Evolutionary conservation across 2,113 vertebrate species (phyloP).

Genomic region (Rana temporaria): DNA sequence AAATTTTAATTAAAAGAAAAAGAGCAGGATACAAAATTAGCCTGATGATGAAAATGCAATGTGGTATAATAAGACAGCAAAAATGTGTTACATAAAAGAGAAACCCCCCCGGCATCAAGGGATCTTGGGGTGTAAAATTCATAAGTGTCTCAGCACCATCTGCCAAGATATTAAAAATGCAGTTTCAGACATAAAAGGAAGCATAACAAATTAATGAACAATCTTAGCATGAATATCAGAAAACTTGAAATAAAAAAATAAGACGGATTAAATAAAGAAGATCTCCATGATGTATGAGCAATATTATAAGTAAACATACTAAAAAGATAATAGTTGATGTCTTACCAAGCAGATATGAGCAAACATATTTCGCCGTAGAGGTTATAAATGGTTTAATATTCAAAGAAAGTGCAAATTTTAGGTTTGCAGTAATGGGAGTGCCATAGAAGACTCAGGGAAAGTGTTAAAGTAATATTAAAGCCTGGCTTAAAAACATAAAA

Average conservation of each 20-base stretch:
- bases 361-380: neutral
- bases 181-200: slow-evolving; percentile 64
- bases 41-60: slow-evolving; percentile 49
- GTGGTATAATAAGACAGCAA: slow-evolving; percentile 56
- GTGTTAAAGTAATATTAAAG: too few relatives aligned
- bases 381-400: too few relatives aligned
- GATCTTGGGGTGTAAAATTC: slow-evolving; percentile 60
- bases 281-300: slow-evolving; percentile 26
- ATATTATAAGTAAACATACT: slow-evolving; percentile 22
- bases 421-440: too few relatives aligned
- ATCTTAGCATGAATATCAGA: slow-evolving; percentile 57
- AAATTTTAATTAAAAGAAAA: slow-evolving; percentile 56
- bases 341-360: neutral
- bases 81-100: slow-evolving; percentile 64
- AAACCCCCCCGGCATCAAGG: slow-evolving; percentile 55
- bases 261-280: slow-evolving; percentile 33
- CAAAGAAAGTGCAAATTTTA: too few relatives aligned
- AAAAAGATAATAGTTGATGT: slow-evolving; percentile 11
- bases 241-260: slow-evolving; percentile 48
- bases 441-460: too few relatives aligned
- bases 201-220: slow-evolving; percentile 63
- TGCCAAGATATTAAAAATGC: slow-evolving; percentile 68
- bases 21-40: slow-evolving; percentile 44
- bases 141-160: slow-evolving; percentile 61
- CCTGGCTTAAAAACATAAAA: too few relatives aligned